These are phyloP conservation scores for Micropoecilia bifurca DNA, from an alignment of 2,797 vertebrate genomes.

Conservation along the genomic window DNA sequence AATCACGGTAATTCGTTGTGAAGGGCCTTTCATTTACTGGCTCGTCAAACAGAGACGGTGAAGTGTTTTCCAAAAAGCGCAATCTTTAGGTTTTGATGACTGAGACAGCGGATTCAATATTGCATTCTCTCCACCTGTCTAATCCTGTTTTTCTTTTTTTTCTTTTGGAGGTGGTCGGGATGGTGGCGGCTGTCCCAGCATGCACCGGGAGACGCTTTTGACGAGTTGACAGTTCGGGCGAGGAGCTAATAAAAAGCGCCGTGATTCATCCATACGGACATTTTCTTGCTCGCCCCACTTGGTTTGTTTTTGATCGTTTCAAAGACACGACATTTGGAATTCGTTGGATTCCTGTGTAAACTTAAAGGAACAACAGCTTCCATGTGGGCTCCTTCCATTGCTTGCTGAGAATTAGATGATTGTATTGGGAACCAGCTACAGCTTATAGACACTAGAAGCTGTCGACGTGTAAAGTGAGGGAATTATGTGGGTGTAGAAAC, in stretches of 20 bases:
- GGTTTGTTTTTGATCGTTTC: constrained; percentile 1
- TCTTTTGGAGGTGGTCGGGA: constrained; percentile 29
- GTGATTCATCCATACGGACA: constrained; percentile 4
- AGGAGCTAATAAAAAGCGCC: constrained; percentile 22
- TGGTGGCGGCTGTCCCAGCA: constrained; percentile 39
- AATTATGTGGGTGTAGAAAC: not conserved
- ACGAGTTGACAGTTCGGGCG: constrained; percentile 42
- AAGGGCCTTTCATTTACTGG: constrained; percentile 68
- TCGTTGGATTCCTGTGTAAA: not conserved
- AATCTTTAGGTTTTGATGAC: constrained; percentile 60
- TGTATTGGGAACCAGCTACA: not conserved
- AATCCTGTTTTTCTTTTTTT: constrained; percentile 35
- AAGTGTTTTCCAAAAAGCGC: constrained; percentile 37
- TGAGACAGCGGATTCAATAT: constrained; percentile 36
- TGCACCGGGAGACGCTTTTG: constrained; percentile 34
- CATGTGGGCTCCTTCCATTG: not conserved
- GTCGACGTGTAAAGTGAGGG: not conserved
- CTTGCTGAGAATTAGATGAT: not conserved
- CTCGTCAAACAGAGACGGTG: constrained; percentile 46
- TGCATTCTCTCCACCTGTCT: constrained; percentile 53
- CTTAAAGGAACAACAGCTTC: no score
- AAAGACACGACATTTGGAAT: not conserved
- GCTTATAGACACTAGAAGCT: not conserved
- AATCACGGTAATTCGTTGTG: constrained; percentile 65
- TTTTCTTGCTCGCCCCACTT: not conserved